Evolutionary conservation across 2,888 invertebrate species (phyloP).

Genomic region (Troglohyphantes excavatus): DNA sequence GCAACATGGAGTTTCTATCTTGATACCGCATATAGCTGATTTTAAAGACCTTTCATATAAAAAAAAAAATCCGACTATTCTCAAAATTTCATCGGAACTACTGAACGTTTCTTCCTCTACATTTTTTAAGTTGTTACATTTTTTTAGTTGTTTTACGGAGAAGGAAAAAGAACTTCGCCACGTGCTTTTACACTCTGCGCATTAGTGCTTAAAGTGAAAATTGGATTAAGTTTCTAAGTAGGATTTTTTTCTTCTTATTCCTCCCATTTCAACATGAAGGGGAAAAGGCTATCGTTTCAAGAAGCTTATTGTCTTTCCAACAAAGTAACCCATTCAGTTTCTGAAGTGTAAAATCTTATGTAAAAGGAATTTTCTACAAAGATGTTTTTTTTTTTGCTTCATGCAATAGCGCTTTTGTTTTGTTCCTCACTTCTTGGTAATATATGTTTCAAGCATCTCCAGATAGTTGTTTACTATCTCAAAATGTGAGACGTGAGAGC

Average conservation of each 20-base stretch:
- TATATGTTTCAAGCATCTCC: too few relatives aligned
- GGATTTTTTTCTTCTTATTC: neutral
- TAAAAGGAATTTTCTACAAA: neutral
- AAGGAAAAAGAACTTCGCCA: neutral
- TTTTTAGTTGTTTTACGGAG: neutral
- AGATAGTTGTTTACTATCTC: too few relatives aligned
- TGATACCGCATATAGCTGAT: too few relatives aligned
- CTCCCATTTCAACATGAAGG: neutral
- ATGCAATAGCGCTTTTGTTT: too few relatives aligned
- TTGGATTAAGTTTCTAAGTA: neutral
- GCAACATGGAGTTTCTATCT: too few relatives aligned
- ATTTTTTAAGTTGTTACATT: neutral
- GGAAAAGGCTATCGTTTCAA: neutral
- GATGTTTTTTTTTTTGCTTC: too few relatives aligned
- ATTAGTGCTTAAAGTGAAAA: neutral
- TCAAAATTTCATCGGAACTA: too few relatives aligned
- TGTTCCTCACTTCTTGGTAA: too few relatives aligned
- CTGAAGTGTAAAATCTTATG: neutral
- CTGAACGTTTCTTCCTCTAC: too few relatives aligned
- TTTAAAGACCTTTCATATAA: too few relatives aligned
- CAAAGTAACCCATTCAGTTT: neutral
- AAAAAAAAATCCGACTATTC: too few relatives aligned
- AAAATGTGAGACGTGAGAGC: too few relatives aligned
- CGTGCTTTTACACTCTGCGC: neutral
- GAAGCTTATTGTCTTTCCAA: neutral